Base-by-base conservation (phyloP, 2,113 vertebrate species). In the Eulacestoma nigropectus region DNA sequence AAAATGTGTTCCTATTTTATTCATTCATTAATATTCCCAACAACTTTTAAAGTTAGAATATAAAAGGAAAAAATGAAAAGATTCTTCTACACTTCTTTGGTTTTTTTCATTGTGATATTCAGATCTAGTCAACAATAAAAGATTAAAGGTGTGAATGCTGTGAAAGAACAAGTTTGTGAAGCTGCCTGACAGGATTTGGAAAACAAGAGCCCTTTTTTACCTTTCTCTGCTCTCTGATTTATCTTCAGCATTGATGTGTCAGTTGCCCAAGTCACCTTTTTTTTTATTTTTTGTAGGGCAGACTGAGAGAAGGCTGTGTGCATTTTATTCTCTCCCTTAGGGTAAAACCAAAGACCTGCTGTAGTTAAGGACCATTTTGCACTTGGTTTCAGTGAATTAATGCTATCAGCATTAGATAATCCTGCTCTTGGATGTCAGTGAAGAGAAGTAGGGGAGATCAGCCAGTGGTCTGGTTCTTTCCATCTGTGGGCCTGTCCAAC, bases 41-140 rank as follows among this genome's bases (percentile, higher is more conserved):
- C 33, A 95, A 52, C 75, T 60, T 96, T 94, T 87, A 94, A 92
- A 55, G 81, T n/a, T n/a, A 50, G 56, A 94, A 81, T 80, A 91
- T 53, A 70, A 77, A 67, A 53, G 62, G 44, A 91, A 79, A 84
- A 64, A 53, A 8, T 35, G 17, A 59, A 83, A 94, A 85, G 29
- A 42, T 69, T 84, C 68, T 87, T 89, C 49, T 49, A 32, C 11
- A 27, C 14, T 27, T 70, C 32, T 52, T 82, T 60, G 32, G 7
- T 5, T 75, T 59, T 82, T 90, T 55, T 37, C 39, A 56, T 79
- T 89, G n/a, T 94, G 50, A 60, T 83, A 50, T 86, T 85, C 83
- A 87, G 56, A 89, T 92, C 49, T 87, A 82, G 64, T 81, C 82
- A 92, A 76, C 77, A 91, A 69, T 74, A 59, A 68, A 92, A 94